Base-by-base conservation (phyloP, 1,140 invertebrate species). In the Lepidurus arcticus region DNA sequence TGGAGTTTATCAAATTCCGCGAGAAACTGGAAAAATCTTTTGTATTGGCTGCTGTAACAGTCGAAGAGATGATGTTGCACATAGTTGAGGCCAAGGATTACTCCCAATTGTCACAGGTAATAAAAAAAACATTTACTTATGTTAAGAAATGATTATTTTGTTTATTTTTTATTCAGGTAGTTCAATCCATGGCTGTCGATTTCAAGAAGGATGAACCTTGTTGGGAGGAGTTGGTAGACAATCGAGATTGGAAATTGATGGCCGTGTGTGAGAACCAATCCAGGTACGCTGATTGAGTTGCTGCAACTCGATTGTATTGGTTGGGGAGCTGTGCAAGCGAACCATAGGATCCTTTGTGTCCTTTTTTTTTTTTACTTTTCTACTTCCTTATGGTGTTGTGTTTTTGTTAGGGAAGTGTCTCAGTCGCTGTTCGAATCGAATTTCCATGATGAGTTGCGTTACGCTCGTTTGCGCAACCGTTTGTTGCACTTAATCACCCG, bases 1-100 rank as follows among this genome's bases (percentile, higher is more conserved):
- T 92, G 81, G 95, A 98, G 85, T 94, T 98, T 85, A 90, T 95
- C 78, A 91, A 93, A 82, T 93, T 96, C 83, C 88, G 91, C 81
- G 90, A 93, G 83, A 87, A 91, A 78, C 84, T 98, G 45, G 90
- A 93, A 79, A 91, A 92, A 82, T 97, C 95, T 78, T 86, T 94
- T 74, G 93, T 96, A 85, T 92, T 92, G 84, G 90, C 91, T 9
- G 87, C 88, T 79, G 90, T 91, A 21, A 91, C 90, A 1, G 88
- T 93, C 24, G 95, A 97, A 85, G 90, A 91, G 79, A 91, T 93
- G 85, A 85, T 95, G 43, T 92, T 93, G 83, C 84, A 96, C 78
- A 88, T 93, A 44, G 85, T 88, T 81, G 84, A 88, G 75, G 83
- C 85, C 44, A 84, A 83, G 78, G 84, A 81, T 84, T 44, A 80